Percentiles rank a stretch among this genome's conserved stretches.
These are phyloP conservation scores for Phytoseiulus persimilis DNA, from an alignment of 2,888 invertebrate genomes.

Conservation along the genomic window DNA sequence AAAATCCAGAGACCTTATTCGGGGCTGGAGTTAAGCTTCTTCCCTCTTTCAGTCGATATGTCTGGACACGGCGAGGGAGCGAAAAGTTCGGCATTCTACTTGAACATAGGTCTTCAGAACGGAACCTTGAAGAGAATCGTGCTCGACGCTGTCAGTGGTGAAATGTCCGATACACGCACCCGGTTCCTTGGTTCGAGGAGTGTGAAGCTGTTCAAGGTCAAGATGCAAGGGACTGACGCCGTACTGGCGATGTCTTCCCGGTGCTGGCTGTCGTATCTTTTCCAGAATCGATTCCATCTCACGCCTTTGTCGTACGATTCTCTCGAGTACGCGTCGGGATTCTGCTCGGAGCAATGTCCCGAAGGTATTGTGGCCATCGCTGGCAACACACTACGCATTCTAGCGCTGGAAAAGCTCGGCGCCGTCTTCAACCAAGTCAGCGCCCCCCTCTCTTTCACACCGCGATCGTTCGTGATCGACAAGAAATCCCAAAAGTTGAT, in stretches of 20 bases:
- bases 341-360: conserved; percentile 88
- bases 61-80: neutral
- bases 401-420: conserved; percentile 93
- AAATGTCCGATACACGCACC: conserved; percentile 90
- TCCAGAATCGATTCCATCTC: conserved; percentile 87
- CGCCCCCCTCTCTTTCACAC: conserved; percentile 86
- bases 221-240: conserved; percentile 90
- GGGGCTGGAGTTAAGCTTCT: neutral
- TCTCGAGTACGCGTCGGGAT: conserved; percentile 93
- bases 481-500: conserved; percentile 79
- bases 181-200: conserved; percentile 90
- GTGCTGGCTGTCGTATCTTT: conserved; percentile 95
- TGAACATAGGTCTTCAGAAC: conserved; percentile 81
- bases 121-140: conserved; percentile 56
- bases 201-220: conserved; percentile 88
- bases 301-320: conserved; percentile 93
- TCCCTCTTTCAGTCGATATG: conserved; percentile 18
- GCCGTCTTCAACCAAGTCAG: conserved; percentile 96
- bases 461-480: conserved; percentile 86
- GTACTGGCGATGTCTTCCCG: conserved; percentile 92
- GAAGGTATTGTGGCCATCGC: conserved; percentile 99
- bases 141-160: conserved; percentile 62
- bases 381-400: conserved; percentile 84
- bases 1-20: no score
- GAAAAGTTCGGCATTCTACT: conserved; percentile 60